phyloP scores from a whole-genome alignment of 2,888 invertebrate species.

The Myopa tessellatipennis region DNA sequence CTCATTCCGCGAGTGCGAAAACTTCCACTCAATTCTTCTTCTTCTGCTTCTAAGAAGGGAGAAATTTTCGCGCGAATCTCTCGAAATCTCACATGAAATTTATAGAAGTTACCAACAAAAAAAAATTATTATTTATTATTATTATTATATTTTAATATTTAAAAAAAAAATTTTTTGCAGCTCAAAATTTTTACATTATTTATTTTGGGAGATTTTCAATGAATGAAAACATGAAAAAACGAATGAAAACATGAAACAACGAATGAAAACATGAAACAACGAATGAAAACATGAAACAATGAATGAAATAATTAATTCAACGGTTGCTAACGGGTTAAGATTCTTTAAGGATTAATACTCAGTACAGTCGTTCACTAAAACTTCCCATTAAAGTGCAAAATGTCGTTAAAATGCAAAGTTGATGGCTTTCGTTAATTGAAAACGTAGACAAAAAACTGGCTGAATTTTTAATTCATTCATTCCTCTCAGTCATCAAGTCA shows the following conservation, averaged over 20 bases:
- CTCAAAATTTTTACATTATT: too few relatives aligned
- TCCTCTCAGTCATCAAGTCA: not conserved
- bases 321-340: slow-evolving; percentile 1
- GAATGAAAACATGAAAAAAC: too few relatives aligned
- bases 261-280: too few relatives aligned
- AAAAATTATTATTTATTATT: too few relatives aligned
- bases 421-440: slow-evolving; percentile 26
- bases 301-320: too few relatives aligned
- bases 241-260: too few relatives aligned
- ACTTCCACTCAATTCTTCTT: slow-evolving; percentile 7
- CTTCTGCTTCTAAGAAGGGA: not conserved
- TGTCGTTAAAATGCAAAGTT: slow-evolving; percentile 9
- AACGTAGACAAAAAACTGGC: slow-evolving; percentile 22
- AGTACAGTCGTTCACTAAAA: not conserved
- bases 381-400: slow-evolving; percentile 11
- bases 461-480: not conserved
- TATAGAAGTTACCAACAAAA: too few relatives aligned
- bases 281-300: too few relatives aligned
- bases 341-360: not conserved
- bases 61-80: not conserved
- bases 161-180: too few relatives aligned
- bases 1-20: not conserved
- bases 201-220: too few relatives aligned
- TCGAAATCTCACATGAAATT: too few relatives aligned
- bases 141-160: too few relatives aligned